Percentiles rank a stretch among this genome's conserved stretches.
These are phyloP conservation scores for Drosophila subpulchrella DNA, from an alignment of 1,140 invertebrate species.

Conservation along the genomic window DNA sequence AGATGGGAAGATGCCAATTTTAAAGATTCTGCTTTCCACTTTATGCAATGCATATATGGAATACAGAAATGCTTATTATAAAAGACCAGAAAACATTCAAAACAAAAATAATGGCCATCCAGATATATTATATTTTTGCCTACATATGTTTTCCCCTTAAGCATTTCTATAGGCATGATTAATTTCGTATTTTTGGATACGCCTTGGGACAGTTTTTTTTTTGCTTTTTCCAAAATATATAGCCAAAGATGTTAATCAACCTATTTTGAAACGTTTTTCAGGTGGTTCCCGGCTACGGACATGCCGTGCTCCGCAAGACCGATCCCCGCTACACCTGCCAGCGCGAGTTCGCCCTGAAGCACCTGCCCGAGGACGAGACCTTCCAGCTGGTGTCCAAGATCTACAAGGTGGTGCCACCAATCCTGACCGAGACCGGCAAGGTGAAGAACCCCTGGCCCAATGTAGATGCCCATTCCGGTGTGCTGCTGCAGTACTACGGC, in stretches of 20 bases:
- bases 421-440: conserved; percentile 97
- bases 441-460: conserved; percentile 99
- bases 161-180: neutral
- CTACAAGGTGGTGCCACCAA: conserved; percentile 97
- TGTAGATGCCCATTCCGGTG: conserved; percentile 98
- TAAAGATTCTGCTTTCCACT: too few relatives aligned
- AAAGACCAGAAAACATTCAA: neutral
- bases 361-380: conserved; percentile 95
- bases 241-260: neutral
- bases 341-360: conserved; percentile 97
- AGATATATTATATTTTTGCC: neutral
- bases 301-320: conserved; percentile 98
- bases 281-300: conserved; percentile 98
- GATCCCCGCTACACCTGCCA: conserved; percentile 97
- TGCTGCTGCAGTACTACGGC: conserved; percentile 97
- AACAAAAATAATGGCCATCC: conserved; percentile 2
- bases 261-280: conserved; percentile 70
- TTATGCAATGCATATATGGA: too few relatives aligned
- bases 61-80: neutral
- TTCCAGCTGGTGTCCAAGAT: conserved; percentile 96
- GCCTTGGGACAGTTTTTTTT: neutral
- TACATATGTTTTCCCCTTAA: too few relatives aligned
- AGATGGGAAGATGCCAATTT: too few relatives aligned
- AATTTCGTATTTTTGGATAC: neutral
- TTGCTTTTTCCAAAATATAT: neutral